These are phyloP conservation scores for Poeciliopsis occidentalis DNA, from an alignment of 2,113 vertebrate genomes.

Conservation along the genomic window DNA sequence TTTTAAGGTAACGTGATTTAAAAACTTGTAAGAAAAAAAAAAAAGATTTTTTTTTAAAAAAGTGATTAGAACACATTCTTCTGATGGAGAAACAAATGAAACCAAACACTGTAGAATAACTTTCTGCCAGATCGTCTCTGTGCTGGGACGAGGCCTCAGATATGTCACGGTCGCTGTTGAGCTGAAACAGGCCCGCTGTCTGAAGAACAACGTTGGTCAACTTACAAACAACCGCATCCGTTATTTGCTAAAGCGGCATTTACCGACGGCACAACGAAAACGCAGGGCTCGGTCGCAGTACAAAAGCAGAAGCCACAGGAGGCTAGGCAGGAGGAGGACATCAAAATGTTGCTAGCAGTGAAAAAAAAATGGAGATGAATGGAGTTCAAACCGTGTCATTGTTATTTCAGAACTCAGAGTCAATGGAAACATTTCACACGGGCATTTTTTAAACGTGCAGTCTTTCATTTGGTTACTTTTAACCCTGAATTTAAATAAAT, in stretches of 20 bases:
- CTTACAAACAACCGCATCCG: background rate
- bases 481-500: background rate
- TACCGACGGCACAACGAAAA: background rate
- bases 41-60: too few relatives aligned
- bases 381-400: constrained; percentile 11
- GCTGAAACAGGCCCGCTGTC: constrained; percentile 2
- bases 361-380: constrained; percentile 44
- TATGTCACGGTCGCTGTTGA: background rate
- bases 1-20: too few relatives aligned
- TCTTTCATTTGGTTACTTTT: background rate
- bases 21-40: background rate
- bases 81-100: background rate
- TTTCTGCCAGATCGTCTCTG: background rate
- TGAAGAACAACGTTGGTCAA: background rate
- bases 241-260: background rate
- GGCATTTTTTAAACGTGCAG: rapidly evolving
- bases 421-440: constrained; percentile 3
- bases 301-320: background rate
- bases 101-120: background rate
- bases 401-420: constrained; percentile 17
- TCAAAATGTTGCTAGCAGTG: constrained; percentile 27
- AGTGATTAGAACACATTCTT: too few relatives aligned
- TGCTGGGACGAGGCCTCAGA: constrained; percentile 21
- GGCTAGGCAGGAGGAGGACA: background rate
- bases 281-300: background rate